Percentiles rank a stretch among this genome's conserved stretches.
Evolutionary conservation across 1,140 invertebrate genomes (phyloP).

Genomic region (Platorchestia sp.): DNA sequence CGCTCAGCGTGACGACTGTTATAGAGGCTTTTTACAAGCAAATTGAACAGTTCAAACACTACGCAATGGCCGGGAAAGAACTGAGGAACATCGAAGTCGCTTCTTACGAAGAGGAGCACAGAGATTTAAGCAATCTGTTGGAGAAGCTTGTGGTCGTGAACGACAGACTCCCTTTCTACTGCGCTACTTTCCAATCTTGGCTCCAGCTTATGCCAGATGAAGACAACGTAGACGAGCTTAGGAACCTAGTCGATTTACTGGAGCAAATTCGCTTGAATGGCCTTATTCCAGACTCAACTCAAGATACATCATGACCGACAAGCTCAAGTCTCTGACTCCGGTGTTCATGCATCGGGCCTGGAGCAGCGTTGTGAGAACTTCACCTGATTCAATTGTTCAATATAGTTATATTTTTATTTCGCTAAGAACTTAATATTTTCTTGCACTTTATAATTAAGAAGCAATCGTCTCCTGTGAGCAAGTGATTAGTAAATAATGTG

Average conservation of each 20-base stretch:
- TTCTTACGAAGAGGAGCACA: background rate
- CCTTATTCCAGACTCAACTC: background rate
- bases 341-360: background rate
- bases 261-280: constrained; percentile 15
- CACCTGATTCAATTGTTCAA: background rate
- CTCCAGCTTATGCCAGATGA: constrained; percentile 1
- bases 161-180: constrained; percentile 4
- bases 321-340: background rate
- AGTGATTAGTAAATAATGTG: background rate
- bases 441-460: background rate
- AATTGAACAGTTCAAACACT: background rate
- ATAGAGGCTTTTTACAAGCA: background rate
- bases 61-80: background rate
- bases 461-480: background rate
- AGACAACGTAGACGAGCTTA: background rate
- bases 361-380: background rate
- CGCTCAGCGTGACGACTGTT: background rate
- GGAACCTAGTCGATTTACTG: background rate
- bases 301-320: background rate
- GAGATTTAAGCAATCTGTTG: background rate
- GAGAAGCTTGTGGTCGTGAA: background rate
- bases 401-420: background rate
- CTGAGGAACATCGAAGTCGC: background rate
- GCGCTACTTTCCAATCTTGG: background rate
- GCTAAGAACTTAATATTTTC: background rate